Evolutionary conservation across 2,888 invertebrate genomes (phyloP).

Genomic region (Ganaspis brasiliensis): DNA sequence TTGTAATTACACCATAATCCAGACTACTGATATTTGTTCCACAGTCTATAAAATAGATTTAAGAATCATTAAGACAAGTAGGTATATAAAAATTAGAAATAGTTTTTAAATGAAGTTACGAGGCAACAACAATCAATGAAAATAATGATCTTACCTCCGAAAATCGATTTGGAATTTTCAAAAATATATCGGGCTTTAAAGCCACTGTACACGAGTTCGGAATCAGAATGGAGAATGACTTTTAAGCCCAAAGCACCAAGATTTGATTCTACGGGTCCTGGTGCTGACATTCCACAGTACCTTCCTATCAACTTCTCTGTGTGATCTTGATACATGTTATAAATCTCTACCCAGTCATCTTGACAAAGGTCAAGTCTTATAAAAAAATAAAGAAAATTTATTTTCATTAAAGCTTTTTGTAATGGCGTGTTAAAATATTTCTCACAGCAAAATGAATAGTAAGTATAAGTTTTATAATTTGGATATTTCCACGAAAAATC

Average conservation of each 20-base stretch:
- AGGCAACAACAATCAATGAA: background rate
- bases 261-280: slow-evolving; percentile 97
- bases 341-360: slow-evolving; percentile 97
- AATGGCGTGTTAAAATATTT: too few relatives aligned
- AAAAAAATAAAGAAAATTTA: background rate
- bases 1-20: slow-evolving; percentile 91
- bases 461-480: too few relatives aligned
- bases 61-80: background rate
- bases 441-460: too few relatives aligned
- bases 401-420: too few relatives aligned
- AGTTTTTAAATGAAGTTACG: background rate
- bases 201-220: slow-evolving; percentile 93
- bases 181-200: slow-evolving; percentile 98
- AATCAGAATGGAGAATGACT: slow-evolving; percentile 93
- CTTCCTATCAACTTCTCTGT: slow-evolving; percentile 93
- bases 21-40: slow-evolving; percentile 94
- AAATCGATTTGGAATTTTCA: slow-evolving; percentile 92
- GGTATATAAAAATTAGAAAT: background rate
- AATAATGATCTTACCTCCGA: slow-evolving; percentile 83
- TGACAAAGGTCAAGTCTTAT: slow-evolving; percentile 88
- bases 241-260: slow-evolving; percentile 93
- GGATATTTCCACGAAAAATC: too few relatives aligned
- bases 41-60: slow-evolving; percentile 85
- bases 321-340: slow-evolving; percentile 92
- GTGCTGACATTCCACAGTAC: slow-evolving; percentile 95